Evolutionary conservation across 2,797 vertebrate species (phyloP).

Genomic region (Coregonus suidteri): DNA sequence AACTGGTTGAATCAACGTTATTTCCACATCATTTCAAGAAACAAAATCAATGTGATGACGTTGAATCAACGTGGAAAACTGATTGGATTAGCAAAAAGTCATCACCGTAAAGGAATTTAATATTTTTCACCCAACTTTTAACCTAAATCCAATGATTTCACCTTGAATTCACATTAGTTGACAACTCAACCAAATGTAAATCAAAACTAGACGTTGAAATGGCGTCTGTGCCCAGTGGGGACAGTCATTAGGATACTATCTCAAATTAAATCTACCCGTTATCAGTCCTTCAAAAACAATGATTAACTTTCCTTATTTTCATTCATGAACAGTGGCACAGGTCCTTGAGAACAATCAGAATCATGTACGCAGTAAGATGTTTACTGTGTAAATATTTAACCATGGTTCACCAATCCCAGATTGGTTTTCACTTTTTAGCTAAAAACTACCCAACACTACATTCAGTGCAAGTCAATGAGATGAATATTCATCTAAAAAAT

Average conservation of each 20-base stretch:
- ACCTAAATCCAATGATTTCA: too few relatives aligned
- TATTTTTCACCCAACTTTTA: too few relatives aligned
- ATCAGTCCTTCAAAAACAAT: neutral
- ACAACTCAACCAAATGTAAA: too few relatives aligned
- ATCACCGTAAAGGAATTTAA: too few relatives aligned
- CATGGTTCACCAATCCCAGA: neutral
- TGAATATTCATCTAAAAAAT: neutral
- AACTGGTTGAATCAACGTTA: too few relatives aligned
- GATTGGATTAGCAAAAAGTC: too few relatives aligned
- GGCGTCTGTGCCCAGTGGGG: neutral
- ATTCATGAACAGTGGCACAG: neutral
- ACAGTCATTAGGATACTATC: neutral
- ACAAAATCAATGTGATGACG: too few relatives aligned
- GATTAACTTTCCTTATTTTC: neutral
- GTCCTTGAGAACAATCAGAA: neutral
- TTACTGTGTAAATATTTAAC: neutral
- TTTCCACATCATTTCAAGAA: too few relatives aligned
- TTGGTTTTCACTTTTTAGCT: neutral
- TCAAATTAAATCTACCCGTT: neutral
- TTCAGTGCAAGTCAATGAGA: neutral
- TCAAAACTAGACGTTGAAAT: too few relatives aligned
- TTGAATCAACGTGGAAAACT: too few relatives aligned
- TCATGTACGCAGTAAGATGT: neutral
- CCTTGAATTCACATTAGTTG: too few relatives aligned
- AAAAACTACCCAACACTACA: neutral